Evolutionary conservation across 2,113 vertebrate species (phyloP).

Genomic region (Toxostoma redivivum): DNA sequence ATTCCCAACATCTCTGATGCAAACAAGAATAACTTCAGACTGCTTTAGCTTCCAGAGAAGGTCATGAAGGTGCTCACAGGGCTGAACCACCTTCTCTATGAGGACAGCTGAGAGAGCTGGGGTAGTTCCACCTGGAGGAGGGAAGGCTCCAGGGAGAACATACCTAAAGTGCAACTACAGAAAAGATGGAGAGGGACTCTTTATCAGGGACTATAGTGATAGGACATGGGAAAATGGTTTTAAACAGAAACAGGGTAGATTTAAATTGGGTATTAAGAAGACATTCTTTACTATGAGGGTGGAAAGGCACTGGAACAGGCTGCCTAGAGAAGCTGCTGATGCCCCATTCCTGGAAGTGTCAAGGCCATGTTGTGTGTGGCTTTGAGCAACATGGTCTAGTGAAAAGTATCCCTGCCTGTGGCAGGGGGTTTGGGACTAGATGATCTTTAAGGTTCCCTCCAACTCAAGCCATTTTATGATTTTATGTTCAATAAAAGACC

Average conservation of each 20-base stretch:
- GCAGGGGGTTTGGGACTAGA: not conserved
- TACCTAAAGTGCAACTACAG: not conserved
- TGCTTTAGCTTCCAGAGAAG: not conserved
- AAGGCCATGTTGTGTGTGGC: not conserved
- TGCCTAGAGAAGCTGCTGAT: not conserved
- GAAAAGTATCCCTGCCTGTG: not conserved
- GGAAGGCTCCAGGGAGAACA: fast-evolving
- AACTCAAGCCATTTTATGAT: not conserved
- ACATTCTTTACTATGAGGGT: too few relatives aligned
- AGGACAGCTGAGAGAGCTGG: not conserved
- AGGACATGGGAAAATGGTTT: fast-evolving
- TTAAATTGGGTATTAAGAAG: not conserved
- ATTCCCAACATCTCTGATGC: not conserved
- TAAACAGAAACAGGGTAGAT: not conserved
- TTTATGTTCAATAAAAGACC: not conserved
- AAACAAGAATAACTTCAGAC: not conserved
- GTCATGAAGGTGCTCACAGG: fast-evolving
- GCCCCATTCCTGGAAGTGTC: too few relatives aligned
- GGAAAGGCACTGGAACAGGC: not conserved
- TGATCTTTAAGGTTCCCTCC: not conserved
- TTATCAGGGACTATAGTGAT: fast-evolving
- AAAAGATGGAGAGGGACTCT: not conserved
- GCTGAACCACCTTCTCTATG: fast-evolving
- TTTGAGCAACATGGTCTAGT: not conserved
- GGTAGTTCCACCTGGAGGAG: not conserved